phyloP scores from a whole-genome alignment of 2,888 invertebrate species.

The Lasioglossum lativentre region DNA sequence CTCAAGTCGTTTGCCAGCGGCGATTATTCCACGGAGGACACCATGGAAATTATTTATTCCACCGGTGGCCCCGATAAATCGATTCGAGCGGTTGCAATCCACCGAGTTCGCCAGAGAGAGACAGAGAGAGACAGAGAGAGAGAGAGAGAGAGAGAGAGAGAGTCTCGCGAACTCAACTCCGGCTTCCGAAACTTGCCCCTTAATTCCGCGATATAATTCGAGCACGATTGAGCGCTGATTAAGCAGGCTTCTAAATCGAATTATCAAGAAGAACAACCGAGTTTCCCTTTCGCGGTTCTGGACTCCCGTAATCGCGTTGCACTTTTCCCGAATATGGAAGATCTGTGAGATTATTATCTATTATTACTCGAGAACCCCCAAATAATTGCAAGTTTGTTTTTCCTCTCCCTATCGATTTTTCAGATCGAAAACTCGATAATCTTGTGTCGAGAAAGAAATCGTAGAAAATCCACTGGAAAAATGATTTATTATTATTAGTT shows the following conservation, averaged over 20 bases:
- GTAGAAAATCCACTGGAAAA: too few relatives aligned
- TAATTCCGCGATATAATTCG: slow-evolving; percentile 35
- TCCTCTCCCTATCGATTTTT: not conserved
- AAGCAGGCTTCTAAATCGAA: slow-evolving; percentile 24
- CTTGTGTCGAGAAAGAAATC: too few relatives aligned
- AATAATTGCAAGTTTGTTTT: slow-evolving; percentile 62
- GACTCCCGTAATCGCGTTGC: slow-evolving; percentile 1
- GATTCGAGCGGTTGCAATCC: slow-evolving; percentile 17
- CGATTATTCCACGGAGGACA: not conserved
- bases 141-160: too few relatives aligned
- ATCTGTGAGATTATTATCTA: slow-evolving; percentile 66
- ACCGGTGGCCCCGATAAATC: slow-evolving; percentile 18
- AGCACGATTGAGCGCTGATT: slow-evolving; percentile 34
- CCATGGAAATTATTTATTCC: slow-evolving; percentile 22
- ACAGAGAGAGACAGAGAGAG: too few relatives aligned
- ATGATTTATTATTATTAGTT: not conserved
- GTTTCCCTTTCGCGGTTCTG: not conserved
- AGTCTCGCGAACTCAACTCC: not conserved
- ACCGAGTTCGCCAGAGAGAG: slow-evolving; percentile 7
- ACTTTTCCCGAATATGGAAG: slow-evolving; percentile 33
- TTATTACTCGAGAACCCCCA: slow-evolving; percentile 27
- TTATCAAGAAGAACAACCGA: slow-evolving; percentile 19
- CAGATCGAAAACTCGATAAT: too few relatives aligned
- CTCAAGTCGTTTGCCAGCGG: not conserved
- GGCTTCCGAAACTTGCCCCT: slow-evolving; percentile 23